Evolutionary conservation across 2,113 vertebrate species (phyloP), one percentile per base, ranked within the genome.

Genomic region (Urocitellus parryii): DNA sequence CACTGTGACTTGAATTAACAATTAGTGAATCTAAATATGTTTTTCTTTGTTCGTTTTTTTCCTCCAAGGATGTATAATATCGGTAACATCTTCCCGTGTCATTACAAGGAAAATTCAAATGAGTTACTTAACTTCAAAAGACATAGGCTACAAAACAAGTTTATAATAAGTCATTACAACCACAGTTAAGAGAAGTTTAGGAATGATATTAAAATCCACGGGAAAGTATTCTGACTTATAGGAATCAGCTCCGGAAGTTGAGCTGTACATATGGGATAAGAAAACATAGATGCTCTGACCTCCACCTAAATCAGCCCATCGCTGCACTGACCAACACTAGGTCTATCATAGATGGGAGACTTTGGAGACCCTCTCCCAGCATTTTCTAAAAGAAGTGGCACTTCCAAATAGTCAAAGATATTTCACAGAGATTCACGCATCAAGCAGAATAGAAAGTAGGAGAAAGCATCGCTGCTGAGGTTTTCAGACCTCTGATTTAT

Each of bases 111-210:
- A 95, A 96, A 97, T 89, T n/a, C 82, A 86, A 98, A 93, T 37
- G 1, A 81, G 95, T 98, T 97, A 94, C 85, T 98, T 96, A 73
- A 89, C 96, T 96, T 96, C 95, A 24, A 94, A 84, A 34, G 97
- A 25, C 12, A 18, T 56, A 68, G 22, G 91, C 91, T 96, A 2
- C 48, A 78, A 98, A 97, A 96, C 58, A 97, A 91, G 37, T 95
- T 98, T 90, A n/a, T 39, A 8, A 88, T 97, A 95, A 98, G 91
- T 95, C 96, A 96, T 88, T 95, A 95, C 89, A 98, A 97, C 95
- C 86, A 77, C 4, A 0, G 61, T 92, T 92, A 85, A 96, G 39
- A 90, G 94, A 95, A 97, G 77, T 92, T 97, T 94, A 93, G 89
- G 83, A 97, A 97, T 94, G 81, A 92, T 74, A 56, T 72, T 90